phyloP scores from a whole-genome alignment of 2,888 invertebrate genomes.

The Eubasilissa splendida region DNA sequence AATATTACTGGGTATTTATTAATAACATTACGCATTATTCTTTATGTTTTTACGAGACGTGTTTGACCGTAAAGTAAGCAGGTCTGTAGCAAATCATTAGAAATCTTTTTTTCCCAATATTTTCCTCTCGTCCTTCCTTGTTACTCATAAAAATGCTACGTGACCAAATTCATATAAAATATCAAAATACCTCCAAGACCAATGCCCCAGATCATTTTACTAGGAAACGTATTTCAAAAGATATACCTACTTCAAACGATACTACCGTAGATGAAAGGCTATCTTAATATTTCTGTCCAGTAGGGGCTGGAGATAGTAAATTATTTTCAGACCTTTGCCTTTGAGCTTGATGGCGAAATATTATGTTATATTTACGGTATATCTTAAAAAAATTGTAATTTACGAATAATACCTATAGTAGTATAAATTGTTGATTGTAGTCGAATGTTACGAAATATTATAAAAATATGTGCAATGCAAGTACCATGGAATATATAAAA shows the following conservation, averaged over 20 bases:
- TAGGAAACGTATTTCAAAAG: conserved; percentile 38
- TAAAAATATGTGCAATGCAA: no score
- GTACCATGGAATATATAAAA: no score
- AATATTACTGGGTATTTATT: conserved; percentile 15
- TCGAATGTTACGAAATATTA: no score
- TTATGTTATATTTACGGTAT: background rate
- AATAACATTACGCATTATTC: background rate
- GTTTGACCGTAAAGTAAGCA: conserved; percentile 20
- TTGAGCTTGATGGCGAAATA: background rate
- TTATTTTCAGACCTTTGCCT: background rate
- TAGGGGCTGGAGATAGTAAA: background rate
- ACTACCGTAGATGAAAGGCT: background rate
- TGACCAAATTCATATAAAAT: conserved; percentile 53
- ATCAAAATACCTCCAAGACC: conserved; percentile 42
- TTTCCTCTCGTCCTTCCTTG: conserved; percentile 6
- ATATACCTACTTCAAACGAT: conserved; percentile 12
- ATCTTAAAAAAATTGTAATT: no score
- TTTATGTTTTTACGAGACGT: conserved; percentile 11
- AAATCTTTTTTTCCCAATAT: conserved; percentile 24
- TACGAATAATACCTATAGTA: no score
- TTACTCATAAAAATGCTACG: conserved; percentile 48
- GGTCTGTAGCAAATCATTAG: conserved; percentile 24
- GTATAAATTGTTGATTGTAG: no score
- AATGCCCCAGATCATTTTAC: conserved; percentile 38
- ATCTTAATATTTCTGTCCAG: conserved; percentile 11